These are phyloP conservation scores for Silurus lanzhouensis DNA, from an alignment of 2,797 vertebrate species.

Conservation along the genomic window DNA sequence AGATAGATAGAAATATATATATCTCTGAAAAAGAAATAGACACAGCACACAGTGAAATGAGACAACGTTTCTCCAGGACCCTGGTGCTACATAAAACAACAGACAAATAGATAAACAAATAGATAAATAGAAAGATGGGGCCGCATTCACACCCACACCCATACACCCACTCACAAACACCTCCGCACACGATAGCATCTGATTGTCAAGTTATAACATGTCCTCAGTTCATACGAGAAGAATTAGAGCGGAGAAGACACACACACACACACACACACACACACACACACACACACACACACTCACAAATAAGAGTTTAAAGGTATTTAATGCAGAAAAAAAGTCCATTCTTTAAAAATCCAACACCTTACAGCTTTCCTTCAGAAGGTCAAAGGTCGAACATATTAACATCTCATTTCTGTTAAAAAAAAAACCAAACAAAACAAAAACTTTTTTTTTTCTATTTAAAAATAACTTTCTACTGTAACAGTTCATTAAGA, in stretches of 20 bases:
- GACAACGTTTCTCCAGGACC: too few relatives aligned
- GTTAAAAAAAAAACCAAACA: neutral
- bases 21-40: too few relatives aligned
- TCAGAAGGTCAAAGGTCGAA: conserved; percentile 35
- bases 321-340: conserved; percentile 70
- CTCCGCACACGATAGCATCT: conserved; percentile 8
- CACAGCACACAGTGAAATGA: too few relatives aligned
- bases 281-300: neutral
- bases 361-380: conserved; percentile 68
- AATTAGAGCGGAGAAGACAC: conserved; percentile 10
- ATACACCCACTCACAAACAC: neutral
- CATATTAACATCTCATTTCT: neutral
- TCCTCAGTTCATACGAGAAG: conserved; percentile 32
- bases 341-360: conserved; percentile 70
- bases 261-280: neutral
- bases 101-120: neutral
- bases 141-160: conserved; percentile 29
- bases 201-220: conserved; percentile 34
- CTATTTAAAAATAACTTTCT: conserved; percentile 31
- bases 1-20: too few relatives aligned
- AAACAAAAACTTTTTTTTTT: neutral
- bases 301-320: conserved; percentile 28
- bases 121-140: neutral
- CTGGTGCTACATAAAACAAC: too few relatives aligned
- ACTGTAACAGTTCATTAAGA: conserved; percentile 48